A percentile compares a stretch with the other conserved stretches of the same genome.
Conservation (phyloP, 2,797 vertebrate genomes). For the Spondyliosoma cantharus region DNA sequence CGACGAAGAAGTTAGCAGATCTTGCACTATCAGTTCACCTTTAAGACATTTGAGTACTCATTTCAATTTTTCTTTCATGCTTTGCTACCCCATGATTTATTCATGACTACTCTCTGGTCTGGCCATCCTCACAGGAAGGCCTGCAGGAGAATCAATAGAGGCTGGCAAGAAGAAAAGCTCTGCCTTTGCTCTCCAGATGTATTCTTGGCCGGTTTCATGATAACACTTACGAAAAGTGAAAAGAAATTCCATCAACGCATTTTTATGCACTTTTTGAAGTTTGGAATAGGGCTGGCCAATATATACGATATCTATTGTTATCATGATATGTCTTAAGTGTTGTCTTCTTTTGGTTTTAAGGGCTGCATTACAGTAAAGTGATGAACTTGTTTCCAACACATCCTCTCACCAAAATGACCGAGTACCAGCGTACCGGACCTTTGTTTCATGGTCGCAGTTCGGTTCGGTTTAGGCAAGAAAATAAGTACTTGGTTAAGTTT, state of each 20-base stretch:
- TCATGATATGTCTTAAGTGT: no score
- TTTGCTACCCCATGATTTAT: slow-evolving; percentile 77
- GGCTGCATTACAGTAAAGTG: no score
- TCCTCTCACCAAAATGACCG: no score
- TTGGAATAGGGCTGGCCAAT: no score
- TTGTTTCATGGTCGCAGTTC: no score
- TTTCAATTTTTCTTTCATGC: slow-evolving; percentile 61
- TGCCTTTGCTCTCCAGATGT: slow-evolving; percentile 17
- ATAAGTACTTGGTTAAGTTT: no score
- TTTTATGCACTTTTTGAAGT: no score
- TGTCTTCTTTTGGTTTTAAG: no score
- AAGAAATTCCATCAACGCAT: not conserved
- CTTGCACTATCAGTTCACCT: slow-evolving; percentile 45
- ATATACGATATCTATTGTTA: no score
- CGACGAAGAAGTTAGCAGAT: slow-evolving; percentile 28
- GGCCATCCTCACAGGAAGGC: slow-evolving; percentile 58
- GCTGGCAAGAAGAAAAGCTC: slow-evolving; percentile 45
- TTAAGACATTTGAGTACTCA: slow-evolving; percentile 47
- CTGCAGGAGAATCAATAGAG: slow-evolving; percentile 67
- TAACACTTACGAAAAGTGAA: not conserved
- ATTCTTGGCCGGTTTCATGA: slow-evolving; percentile 10
- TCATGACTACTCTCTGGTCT: slow-evolving; percentile 66
- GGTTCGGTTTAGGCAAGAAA: no score
- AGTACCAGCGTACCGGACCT: no score
- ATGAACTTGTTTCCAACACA: no score